Percentiles rank a stretch among this genome's conserved stretches.
These are phyloP conservation scores for Aix galericulata DNA, from an alignment of 2,113 vertebrate genomes.

Conservation along the genomic window DNA sequence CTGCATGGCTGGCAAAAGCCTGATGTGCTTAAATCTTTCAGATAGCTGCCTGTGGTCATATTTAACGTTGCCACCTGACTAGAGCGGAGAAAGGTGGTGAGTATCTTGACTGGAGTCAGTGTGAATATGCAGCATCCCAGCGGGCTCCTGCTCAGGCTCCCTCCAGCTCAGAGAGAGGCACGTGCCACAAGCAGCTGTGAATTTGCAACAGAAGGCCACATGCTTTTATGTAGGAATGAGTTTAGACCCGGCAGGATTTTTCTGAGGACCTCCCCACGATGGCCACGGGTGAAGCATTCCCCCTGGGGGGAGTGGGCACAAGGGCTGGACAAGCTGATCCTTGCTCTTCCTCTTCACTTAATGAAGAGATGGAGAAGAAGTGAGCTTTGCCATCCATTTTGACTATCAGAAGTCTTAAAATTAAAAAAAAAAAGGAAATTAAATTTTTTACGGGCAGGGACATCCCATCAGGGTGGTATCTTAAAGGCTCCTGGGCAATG, in stretches of 20 bases:
- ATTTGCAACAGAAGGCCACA: not conserved
- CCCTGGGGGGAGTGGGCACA: not conserved
- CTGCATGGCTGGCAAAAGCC: not conserved
- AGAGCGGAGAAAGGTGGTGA: not conserved
- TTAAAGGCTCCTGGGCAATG: not conserved
- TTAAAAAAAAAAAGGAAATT: not conserved
- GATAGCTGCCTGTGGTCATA: not conserved
- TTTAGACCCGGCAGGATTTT: not conserved
- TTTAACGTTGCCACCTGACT: not conserved
- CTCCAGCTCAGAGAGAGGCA: not conserved
- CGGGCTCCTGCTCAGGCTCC: not conserved
- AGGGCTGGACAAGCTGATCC: not conserved
- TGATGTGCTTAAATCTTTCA: not conserved
- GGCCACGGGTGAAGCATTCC: not conserved
- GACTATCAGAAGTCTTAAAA: not conserved
- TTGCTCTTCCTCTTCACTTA: not conserved
- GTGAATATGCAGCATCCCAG: not conserved
- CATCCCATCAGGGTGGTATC: fast-evolving
- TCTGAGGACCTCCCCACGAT: fast-evolving
- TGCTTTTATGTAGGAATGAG: not conserved
- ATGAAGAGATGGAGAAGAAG: not conserved
- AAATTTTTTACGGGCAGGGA: not conserved
- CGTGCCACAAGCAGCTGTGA: fast-evolving
- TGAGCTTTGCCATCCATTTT: not conserved
- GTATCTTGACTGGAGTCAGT: not conserved